A percentile compares a stretch with the other conserved stretches of the same genome.
These are phyloP conservation scores for Callionymus lyra DNA, from an alignment of 2,113 vertebrate genomes.

Conservation along the genomic window DNA sequence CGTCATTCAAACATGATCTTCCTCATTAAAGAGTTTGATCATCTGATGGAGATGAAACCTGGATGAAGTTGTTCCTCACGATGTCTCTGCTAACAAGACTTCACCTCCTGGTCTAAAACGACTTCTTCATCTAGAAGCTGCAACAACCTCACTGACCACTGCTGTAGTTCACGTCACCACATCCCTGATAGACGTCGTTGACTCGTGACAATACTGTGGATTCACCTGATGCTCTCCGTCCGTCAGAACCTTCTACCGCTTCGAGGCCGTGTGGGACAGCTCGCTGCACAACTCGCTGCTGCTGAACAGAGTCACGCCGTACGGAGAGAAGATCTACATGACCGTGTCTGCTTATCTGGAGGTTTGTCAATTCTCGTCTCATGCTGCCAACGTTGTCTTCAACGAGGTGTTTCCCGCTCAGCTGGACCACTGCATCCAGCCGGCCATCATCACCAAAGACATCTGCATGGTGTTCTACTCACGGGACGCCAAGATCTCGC, in stretches of 20 bases:
- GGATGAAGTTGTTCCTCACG: too few relatives aligned
- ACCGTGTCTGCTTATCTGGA: slow-evolving; percentile 95
- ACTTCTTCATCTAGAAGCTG: not conserved
- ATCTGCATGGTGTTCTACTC: slow-evolving; percentile 98
- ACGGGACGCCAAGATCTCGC: slow-evolving; percentile 88
- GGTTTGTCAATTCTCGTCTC: slow-evolving; percentile 58
- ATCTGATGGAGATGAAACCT: too few relatives aligned
- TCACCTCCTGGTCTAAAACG: too few relatives aligned
- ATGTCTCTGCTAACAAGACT: too few relatives aligned
- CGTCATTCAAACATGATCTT: too few relatives aligned
- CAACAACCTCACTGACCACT: not conserved
- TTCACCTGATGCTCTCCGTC: not conserved
- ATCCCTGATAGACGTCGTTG: not conserved
- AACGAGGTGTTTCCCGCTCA: slow-evolving; percentile 41
- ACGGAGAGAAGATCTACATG: slow-evolving; percentile 97
- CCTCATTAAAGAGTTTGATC: too few relatives aligned
- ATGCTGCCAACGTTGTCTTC: not conserved
- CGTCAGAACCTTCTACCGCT: slow-evolving; percentile 88
- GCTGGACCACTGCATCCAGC: slow-evolving; percentile 98
- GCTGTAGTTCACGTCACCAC: not conserved
- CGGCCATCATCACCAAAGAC: slow-evolving; percentile 95
- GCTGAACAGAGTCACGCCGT: slow-evolving; percentile 90
- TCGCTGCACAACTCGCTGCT: slow-evolving; percentile 96
- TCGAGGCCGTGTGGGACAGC: slow-evolving; percentile 97
- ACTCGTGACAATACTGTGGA: not conserved